Base-by-base conservation (phyloP, 2,797 vertebrate species). In the Podarcis siculus region DNA sequence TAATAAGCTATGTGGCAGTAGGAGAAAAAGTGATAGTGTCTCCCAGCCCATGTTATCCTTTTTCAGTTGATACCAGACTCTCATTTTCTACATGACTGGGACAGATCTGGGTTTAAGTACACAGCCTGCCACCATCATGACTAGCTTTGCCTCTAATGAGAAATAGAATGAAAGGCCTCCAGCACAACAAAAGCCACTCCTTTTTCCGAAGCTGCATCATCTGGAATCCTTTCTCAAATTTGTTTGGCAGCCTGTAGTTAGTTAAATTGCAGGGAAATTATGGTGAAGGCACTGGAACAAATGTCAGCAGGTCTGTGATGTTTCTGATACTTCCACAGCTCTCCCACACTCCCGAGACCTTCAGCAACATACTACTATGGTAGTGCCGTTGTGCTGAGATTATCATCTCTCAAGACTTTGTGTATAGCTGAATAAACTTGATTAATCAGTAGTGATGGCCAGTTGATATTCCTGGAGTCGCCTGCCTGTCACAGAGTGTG, bases 161-260 rank as follows among this genome's bases (percentile, higher is more conserved):
- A 71, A 83, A 35, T n/a, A 72, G 91, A 92, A 94, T 94, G 91
- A 89, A 89, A 73, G 83, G 72, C 87, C 90, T 94, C 93, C 78
- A 93, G 93, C 91, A 88, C 89, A 92, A 84, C 83, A 91, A 93
- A 93, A 93, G 87, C 84, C 91, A 91, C 81, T 81, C 87, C n/a
- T 91, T 92, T 92, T 94, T 94, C 94, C 76, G 86, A 92, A 91
- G 92, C 91, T 76, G 8, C 88, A 89, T 92, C 84, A 89, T 45
- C 86, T 92, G 90, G 89, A 92, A 91, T 80, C 83, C 89, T 95
- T 93, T 92, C 93, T 42, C 86, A 89, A 82, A 90, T 86, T 81
- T 91, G 85, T 95, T 93, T 93, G 79, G 91, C 83, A 94, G 91
- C 94, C 95, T 93, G n/a, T 72, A 88, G 42, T 37, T 35, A 87